Evolutionary conservation across 2,888 invertebrate species (phyloP).

Genomic region (Petrolisthes cinctipes): DNA sequence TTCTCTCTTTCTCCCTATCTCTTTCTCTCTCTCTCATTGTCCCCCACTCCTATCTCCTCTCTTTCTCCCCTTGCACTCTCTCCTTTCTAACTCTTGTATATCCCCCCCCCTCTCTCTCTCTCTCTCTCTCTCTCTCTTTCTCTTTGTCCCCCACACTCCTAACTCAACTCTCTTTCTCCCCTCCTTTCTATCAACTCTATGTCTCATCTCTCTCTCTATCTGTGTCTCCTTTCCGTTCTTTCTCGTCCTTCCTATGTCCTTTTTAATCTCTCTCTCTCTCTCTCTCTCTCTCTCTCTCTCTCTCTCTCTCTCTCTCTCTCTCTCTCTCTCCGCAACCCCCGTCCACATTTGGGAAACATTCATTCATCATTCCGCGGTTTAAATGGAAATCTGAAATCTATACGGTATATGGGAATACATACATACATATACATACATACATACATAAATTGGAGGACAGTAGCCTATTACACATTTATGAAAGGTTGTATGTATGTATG

Average conservation of each 20-base stretch:
- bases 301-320: slow-evolving; percentile 3
- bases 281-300: background rate
- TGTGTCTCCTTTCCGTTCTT: background rate
- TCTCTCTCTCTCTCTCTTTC: slow-evolving; percentile 18
- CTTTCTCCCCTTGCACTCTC: background rate
- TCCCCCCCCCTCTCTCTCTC: background rate
- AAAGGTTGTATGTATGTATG: no score
- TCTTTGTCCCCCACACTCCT: background rate
- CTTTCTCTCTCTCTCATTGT: background rate
- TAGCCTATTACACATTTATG: no score
- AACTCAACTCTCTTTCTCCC: background rate
- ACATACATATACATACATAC: background rate
- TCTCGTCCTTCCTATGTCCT: background rate
- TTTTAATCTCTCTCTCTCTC: background rate
- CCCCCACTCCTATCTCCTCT: background rate
- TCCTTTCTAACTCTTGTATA: background rate
- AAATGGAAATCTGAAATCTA: background rate
- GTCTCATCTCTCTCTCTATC: background rate
- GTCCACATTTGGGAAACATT: background rate
- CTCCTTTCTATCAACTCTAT: background rate
- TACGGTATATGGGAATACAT: background rate
- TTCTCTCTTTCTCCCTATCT: background rate
- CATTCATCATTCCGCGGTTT: background rate
- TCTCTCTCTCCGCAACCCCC: background rate
- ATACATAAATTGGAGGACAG: background rate